Base-by-base conservation (phyloP, 2,113 vertebrate species). In the Calypte anna region DNA sequence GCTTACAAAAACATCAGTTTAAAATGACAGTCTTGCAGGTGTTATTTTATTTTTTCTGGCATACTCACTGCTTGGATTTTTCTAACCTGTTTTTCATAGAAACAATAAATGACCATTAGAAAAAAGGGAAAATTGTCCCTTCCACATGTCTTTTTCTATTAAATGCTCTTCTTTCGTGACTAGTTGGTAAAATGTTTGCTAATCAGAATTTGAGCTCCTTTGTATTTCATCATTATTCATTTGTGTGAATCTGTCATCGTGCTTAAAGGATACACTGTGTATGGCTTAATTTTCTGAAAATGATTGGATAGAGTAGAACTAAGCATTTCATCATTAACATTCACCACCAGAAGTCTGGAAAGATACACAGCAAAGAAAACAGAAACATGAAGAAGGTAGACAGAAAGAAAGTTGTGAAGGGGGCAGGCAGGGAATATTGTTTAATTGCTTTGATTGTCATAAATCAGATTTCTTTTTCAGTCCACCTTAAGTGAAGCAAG, bases 321-420 rank as follows among this genome's bases (percentile, higher is more conserved):
- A 91, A 93, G 82, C 44, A 69, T 66, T 84, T 69, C 3, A 58
- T 93, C 62, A 82, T 94, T 95, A 93, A 68, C 63, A 89, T 85
- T 95, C 89, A 91, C 17, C 17, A 85, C 27, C 44, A 62, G 66
- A 61, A 30, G 6, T 85, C 54, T 43, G 53, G 44, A 46, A 95
- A 89, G 40, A 79, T 31, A 73, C 2, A 1, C 40, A 89, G 40
- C 30, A 93, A 87, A 91, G 64, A 66, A 91, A 93, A 86, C 44
- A 78, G 40, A 88, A 79, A 64, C 36, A 51, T 43, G 54, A 82
- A 78, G 36, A 63, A 0, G 3, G 61, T 84, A 92, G 68, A 70
- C 48, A 55, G 8, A 38, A 10, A 84, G 24, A 31, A 31, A 80
- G 13, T 61, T 76, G 23, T 36, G 44, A 75, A 84, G 10, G 15